Evolutionary conservation across 2,113 vertebrate species (phyloP), one percentile per base, ranked within the genome.

Genomic region (Elgaria multicarinata): DNA sequence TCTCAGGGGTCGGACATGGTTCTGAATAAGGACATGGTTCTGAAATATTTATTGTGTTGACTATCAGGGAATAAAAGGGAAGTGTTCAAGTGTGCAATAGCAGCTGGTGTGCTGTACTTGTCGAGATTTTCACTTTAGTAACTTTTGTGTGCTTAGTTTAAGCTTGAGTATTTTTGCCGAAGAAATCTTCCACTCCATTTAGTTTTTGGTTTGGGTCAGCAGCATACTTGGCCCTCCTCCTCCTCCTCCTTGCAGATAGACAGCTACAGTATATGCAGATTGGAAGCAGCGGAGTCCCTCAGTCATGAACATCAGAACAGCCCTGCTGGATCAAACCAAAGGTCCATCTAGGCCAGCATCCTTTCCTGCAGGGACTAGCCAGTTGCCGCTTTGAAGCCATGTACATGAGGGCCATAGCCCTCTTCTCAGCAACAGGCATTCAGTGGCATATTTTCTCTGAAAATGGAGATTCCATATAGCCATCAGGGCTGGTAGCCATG

Each of bases 1-100:
- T 90, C 91, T 92, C 91, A 90, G 91, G n/a, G 91, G 91, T 71
- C 36, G 13, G 87, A 64, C 66, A 44, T 72, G 26, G 42, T 90
- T 86, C 53, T 86, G 83, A 64, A 80, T 77, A 77, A 77, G n/a
- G 66, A 46, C 82, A 36, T 72, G 44, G 36, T 91, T 88, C 33
- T 64, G 90, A 80, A 79, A 87, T 64, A 69, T 50, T 72, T 87
- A 42, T 89, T 42, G 80, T 72, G 44, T 64, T 83, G 64, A 86
- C 77, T 84, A 75, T 87, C 88, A 42, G 85, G 88, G 66, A 26
- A 50, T n/a, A 53, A 42, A 79, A 87, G 20, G 74, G 64, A 89
- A 84, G 28, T 28, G 69, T 87, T 78, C 58, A 76, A 72, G 62
- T 66, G 91, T 92, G 88, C 85, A 90, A 90, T 92, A 85, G 75